phyloP scores from a whole-genome alignment of 2,797 vertebrate genomes.

The Champsocephalus gunnari region DNA sequence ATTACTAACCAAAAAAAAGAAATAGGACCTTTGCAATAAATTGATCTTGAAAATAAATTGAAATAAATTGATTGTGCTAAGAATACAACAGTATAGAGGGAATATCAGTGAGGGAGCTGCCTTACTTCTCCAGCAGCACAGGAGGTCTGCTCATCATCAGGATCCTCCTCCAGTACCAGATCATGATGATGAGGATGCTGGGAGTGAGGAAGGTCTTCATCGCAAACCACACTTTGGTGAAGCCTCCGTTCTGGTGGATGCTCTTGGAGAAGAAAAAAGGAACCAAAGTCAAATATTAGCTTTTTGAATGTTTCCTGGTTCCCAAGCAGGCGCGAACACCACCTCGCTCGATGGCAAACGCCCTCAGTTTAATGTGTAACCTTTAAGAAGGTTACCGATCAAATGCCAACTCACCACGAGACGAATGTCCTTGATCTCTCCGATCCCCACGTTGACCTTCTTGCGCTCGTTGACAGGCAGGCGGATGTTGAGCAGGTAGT shows the following conservation, averaged over 20 bases:
- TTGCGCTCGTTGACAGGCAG: slow-evolving; percentile 93
- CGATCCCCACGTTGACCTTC: slow-evolving; percentile 93
- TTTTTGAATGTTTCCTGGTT: background rate
- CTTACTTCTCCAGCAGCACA: slow-evolving; percentile 97
- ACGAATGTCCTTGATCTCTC: slow-evolving; percentile 94
- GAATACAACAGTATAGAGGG: background rate
- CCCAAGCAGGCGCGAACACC: background rate
- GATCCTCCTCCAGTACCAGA: slow-evolving; percentile 99
- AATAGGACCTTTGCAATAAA: too few relatives aligned
- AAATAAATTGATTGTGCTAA: background rate
- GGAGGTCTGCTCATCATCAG: slow-evolving; percentile 93
- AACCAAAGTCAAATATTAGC: background rate
- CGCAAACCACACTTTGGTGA: slow-evolving; percentile 98
- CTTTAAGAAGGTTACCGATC: background rate
- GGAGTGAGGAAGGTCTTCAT: slow-evolving; percentile 99
- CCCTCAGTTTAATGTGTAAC: background rate
- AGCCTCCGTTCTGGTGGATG: slow-evolving; percentile 98
- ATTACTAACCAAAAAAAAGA: too few relatives aligned
- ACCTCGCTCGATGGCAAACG: background rate
- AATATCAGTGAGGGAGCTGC: background rate
- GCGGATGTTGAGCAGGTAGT: slow-evolving; percentile 96
- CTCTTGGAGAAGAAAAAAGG: slow-evolving; percentile 77
- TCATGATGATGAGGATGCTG: slow-evolving; percentile 96
- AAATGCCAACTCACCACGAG: slow-evolving; percentile 87
- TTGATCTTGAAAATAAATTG: too few relatives aligned